Conservation (phyloP, 2,113 vertebrate genomes). For the Scopus umbretta region DNA sequence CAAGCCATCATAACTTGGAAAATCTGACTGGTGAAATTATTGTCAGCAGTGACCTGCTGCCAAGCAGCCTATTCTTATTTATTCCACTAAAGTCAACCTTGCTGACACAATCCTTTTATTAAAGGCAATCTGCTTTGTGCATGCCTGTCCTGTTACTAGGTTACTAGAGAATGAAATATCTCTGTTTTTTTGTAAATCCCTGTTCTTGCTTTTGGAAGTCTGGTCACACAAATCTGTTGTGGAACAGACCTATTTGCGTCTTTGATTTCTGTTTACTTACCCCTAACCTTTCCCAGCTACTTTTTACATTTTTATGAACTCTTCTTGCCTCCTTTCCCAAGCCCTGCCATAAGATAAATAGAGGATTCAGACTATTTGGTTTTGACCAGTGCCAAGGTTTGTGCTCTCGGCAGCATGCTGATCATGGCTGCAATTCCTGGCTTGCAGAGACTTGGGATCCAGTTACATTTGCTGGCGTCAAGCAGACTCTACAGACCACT, state of each 20-base stretch:
- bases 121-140: background rate
- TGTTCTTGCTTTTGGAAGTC: background rate
- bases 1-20: background rate
- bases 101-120: background rate
- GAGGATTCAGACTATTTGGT: background rate
- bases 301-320: background rate
- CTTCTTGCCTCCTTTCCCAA: background rate
- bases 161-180: background rate
- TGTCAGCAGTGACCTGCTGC: background rate
- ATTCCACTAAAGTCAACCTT: background rate
- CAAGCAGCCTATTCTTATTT: background rate
- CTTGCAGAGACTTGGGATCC: slow-evolving; percentile 62
- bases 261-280: background rate
- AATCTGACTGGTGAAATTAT: background rate
- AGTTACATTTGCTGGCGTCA: slow-evolving; percentile 83
- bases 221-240: background rate
- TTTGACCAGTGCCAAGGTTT: background rate
- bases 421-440: slow-evolving; percentile 67
- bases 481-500: slow-evolving; percentile 61
- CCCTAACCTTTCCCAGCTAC: background rate
- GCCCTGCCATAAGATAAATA: background rate
- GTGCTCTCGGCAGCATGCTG: slow-evolving; percentile 14
- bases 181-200: background rate
- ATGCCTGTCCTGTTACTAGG: background rate
- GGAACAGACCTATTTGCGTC: background rate